Base-by-base conservation (phyloP, 2,888 invertebrate species). In the Coelinius sp. region DNA sequence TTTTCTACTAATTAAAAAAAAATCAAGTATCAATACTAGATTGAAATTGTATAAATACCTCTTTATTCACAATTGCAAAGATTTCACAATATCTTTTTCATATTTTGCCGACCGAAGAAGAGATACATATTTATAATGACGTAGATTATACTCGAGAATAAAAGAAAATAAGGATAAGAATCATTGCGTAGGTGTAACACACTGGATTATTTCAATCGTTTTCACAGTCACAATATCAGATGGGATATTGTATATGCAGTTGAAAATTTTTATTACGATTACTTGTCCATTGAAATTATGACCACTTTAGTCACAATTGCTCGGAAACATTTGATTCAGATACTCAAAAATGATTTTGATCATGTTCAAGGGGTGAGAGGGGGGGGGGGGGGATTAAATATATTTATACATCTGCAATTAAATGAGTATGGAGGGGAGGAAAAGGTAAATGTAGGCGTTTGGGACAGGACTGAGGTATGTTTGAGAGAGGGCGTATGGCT, bases 401-500 rank as follows among this genome's bases (percentile, higher is more conserved):
- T 49, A 49, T 49, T 49, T 49, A 49, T 49, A 41, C 14, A 14
- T 49, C 20, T 3, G 46, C 20, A 49, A 49, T 49, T 49, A 49
- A 49, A 49, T 49, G 46, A 20, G 46, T 4, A 17, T n/a, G 27
- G 56, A 27, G 14, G 25, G 56, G 25, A 25, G 56, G 27, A 5
- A 27, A n/a, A 35, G 20, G 35, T 31, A 31, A 31, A 59, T 59
- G 59, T 59, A 59, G 59, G 59, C 59, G 59, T 31, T 35, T 35
- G 59, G 31, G 59, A 31, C 31, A 59, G 20, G 59, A 31, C 59
- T 59, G 35, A 59, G 59, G 59, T 35, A 31, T 59, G 59, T 59
- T 31, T 35, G 59, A 59, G 59, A 31, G 59, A 59, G 35, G 59
- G 59, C 59, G 31, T 35, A 59, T 59, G 17, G 59, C 35, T 59